Evolutionary conservation across 1,140 invertebrate genomes (phyloP), one percentile per base, ranked within the genome.

Genomic region (Drosophila littoralis): DNA sequence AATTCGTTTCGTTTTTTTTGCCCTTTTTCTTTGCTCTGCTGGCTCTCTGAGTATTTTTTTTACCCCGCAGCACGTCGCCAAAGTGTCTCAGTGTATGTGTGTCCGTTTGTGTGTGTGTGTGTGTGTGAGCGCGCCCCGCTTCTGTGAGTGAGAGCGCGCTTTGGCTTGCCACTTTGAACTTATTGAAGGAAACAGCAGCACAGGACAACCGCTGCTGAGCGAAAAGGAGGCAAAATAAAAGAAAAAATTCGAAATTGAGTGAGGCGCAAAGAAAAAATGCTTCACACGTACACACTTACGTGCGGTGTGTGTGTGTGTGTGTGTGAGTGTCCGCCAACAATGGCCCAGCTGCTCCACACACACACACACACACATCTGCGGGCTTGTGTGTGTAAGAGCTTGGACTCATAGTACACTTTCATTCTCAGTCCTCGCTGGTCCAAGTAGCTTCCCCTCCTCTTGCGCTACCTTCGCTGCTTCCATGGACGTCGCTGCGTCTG

Each of bases 91-190:
- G 76, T 81, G 48, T 75, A 51, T 78, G 68, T 65, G 40, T 58
- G 13, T 55, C 22, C 22, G 65, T 71, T 38, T 58, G 70, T 66
- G 60, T 52, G 66, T 55, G 63, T 60, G 70, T 70, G 68, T 48
- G 54, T 52, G 46, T 63, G 63, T 71, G 77, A 67, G 71, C 38
- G 61, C 51, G 46, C 48, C 72, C 42, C 61, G 33, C 51, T 72
- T 63, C 43, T 65, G 65, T 55, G 60, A 57, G 64, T 61, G 74
- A 74, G 60, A 67, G 74, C 60, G 63, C 43, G 55, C 64, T 66
- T 77, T 70, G 48, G 77, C 73, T 82, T 77, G 84, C 74, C 83
- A 89, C 84, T 89, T 88, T 88, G 84, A 89, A 88, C 84, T 89
- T 88, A 89, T 89, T 42, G 77, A 89, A 88, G 80, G 84, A 89